A percentile compares a stretch with the other conserved stretches of the same genome.
Conservation (phyloP, 2,113 vertebrate species). For the Mus musculus region DNA sequence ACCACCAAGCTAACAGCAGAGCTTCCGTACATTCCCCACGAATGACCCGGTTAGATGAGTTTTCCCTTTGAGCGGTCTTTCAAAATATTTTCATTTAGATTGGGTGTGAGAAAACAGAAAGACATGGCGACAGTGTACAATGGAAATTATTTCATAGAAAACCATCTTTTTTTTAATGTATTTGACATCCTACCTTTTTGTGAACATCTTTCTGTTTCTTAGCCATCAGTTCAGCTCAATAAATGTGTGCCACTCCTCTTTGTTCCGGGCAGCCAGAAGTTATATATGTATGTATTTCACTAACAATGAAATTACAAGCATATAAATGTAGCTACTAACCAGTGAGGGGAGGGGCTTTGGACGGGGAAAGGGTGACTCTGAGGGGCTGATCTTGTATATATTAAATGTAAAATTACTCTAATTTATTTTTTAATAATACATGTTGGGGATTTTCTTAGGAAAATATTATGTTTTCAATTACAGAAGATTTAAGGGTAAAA, state of each 20-base stretch:
- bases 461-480: conserved; percentile 45
- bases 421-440: conserved; percentile 28
- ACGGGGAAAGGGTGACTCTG: background rate
- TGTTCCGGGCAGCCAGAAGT: background rate
- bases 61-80: conserved; percentile 35
- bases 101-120: background rate
- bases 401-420: background rate
- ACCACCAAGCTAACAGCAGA: background rate
- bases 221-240: conserved; percentile 1
- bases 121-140: background rate
- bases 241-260: conserved; percentile 7
- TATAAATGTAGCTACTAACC: background rate
- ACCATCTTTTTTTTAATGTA: background rate
- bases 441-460: conserved; percentile 21
- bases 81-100: conserved; percentile 54
- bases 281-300: background rate
- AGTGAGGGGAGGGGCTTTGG: background rate
- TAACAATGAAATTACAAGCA: background rate
- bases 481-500: conserved; percentile 1
- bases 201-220: conserved; percentile 35
- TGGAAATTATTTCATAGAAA: conserved; percentile 24
- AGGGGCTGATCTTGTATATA: background rate
- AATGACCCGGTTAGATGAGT: background rate
- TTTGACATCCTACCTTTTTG: background rate
- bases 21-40: background rate